Percentiles rank a stretch among this genome's conserved stretches.
These are phyloP conservation scores for Apteryx owenii DNA, from an alignment of 2,113 vertebrate genomes.

Conservation along the genomic window DNA sequence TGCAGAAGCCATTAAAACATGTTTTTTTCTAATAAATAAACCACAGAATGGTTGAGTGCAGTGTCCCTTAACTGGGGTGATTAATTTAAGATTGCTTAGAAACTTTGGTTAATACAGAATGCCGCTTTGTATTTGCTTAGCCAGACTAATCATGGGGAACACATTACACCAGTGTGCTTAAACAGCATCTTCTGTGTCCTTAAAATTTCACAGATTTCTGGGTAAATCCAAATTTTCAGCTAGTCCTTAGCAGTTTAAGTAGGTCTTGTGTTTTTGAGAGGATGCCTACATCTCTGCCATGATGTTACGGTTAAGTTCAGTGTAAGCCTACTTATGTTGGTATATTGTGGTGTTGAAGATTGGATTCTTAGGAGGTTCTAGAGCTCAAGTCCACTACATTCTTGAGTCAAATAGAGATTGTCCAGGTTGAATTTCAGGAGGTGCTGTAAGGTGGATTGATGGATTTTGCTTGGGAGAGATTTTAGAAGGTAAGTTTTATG, in stretches of 20 bases:
- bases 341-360: neutral
- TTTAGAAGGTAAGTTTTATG: neutral
- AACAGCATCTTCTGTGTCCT: neutral
- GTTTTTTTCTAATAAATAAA: neutral
- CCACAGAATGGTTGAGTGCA: neutral
- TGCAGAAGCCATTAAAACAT: neutral
- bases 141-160: neutral
- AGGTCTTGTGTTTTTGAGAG: neutral
- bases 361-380: neutral
- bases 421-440: neutral
- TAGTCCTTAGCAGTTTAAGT: neutral
- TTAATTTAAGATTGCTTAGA: slow-evolving; percentile 6
- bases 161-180: neutral
- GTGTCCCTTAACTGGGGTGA: neutral
- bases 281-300: neutral
- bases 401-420: neutral
- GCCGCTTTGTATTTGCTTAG: slow-evolving; percentile 5
- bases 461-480: neutral
- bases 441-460: neutral
- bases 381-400: neutral
- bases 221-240: neutral
- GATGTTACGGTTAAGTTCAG: neutral
- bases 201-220: neutral
- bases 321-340: neutral
- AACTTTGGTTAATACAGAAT: neutral